Evolutionary conservation across 2,888 invertebrate genomes (phyloP).

Genomic region (Lithosia quadra): DNA sequence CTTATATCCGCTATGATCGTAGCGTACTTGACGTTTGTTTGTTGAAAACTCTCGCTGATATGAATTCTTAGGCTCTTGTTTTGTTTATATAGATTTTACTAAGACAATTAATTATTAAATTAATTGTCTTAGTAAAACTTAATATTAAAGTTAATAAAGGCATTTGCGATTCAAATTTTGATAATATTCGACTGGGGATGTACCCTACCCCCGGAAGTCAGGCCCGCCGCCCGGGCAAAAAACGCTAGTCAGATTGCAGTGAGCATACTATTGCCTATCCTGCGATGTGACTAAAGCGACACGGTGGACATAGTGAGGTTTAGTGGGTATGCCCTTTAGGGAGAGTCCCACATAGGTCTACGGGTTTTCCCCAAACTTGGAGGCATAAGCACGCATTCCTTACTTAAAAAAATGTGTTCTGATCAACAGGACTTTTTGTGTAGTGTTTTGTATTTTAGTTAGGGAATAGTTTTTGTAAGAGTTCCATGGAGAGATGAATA

Average conservation of each 20-base stretch:
- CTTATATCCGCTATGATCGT: slow-evolving; percentile 27
- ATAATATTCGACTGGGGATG: not conserved
- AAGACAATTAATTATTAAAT: too few relatives aligned
- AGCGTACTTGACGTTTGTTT: slow-evolving; percentile 27
- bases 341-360: too few relatives aligned
- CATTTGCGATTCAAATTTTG: not conserved
- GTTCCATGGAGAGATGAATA: not conserved
- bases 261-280: too few relatives aligned
- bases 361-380: too few relatives aligned
- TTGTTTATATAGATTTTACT: slow-evolving; percentile 22
- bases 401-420: too few relatives aligned
- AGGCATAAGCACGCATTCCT: too few relatives aligned
- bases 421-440: not conserved
- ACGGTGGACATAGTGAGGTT: too few relatives aligned
- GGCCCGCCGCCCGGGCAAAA: too few relatives aligned
- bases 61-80: slow-evolving; percentile 21
- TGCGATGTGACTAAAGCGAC: too few relatives aligned
- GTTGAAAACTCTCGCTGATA: slow-evolving; percentile 13
- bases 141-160: not conserved
- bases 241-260: too few relatives aligned
- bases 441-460: not conserved
- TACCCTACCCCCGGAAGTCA: too few relatives aligned
- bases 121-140: slow-evolving; percentile 13
- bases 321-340: too few relatives aligned
- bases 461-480: not conserved